Evolutionary conservation across 2,113 vertebrate genomes (phyloP).

Genomic region (Todiramphus saurophagus): DNA sequence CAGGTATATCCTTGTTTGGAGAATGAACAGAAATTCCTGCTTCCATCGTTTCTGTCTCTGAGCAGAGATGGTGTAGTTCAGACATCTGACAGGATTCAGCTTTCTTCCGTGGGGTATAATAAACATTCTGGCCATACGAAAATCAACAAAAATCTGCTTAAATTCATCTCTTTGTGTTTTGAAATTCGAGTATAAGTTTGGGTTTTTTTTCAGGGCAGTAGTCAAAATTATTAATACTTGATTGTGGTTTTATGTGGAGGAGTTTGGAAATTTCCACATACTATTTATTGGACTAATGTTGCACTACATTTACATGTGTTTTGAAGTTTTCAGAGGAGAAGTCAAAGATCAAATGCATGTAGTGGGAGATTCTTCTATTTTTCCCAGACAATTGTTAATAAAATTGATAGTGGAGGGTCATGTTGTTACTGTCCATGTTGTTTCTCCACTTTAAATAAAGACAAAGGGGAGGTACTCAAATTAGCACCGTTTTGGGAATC

Average conservation of each 20-base stretch:
- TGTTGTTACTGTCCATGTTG: background rate
- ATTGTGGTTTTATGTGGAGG: background rate
- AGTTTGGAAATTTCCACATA: background rate
- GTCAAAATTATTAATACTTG: background rate
- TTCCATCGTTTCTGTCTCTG: background rate
- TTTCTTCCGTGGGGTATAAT: background rate
- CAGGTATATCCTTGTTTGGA: background rate
- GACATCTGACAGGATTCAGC: background rate
- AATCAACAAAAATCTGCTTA: background rate
- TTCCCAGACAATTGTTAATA: background rate
- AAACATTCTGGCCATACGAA: background rate
- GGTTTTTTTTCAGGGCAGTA: background rate
- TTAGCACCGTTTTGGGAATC: background rate
- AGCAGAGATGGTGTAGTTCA: background rate
- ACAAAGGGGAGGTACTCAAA: background rate
- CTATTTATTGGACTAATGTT: background rate
- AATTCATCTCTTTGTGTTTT: background rate
- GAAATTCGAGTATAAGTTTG: background rate
- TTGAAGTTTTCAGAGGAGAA: background rate
- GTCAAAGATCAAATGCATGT: background rate
- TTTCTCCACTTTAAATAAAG: background rate
- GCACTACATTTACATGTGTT: accelerated
- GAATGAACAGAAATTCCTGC: background rate
- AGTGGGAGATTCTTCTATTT: background rate
- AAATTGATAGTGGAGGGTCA: background rate